These are phyloP conservation scores for Brachionus manjavacas DNA, from an alignment of 1,140 invertebrate species.

Conservation along the genomic window DNA sequence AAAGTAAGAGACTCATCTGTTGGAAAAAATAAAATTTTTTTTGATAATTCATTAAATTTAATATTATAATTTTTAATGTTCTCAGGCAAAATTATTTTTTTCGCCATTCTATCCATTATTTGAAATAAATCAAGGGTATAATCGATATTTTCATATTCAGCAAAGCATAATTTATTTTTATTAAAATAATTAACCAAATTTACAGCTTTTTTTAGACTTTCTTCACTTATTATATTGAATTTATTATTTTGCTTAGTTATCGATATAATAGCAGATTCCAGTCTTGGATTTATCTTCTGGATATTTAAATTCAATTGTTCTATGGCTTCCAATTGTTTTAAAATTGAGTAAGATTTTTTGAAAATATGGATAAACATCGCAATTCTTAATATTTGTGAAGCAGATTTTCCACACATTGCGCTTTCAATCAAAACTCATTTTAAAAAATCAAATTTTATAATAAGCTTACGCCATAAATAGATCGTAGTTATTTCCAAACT, in stretches of 20 bases:
- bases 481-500: not conserved
- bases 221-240: not conserved
- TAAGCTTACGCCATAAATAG: not conserved
- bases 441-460: not conserved
- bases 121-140: not conserved
- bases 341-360: not conserved
- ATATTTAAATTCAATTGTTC: not conserved
- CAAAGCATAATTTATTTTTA: not conserved
- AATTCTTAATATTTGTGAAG: not conserved
- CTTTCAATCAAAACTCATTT: not conserved
- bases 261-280: not conserved
- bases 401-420: not conserved
- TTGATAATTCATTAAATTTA: not conserved
- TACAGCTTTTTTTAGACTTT: not conserved
- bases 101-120: not conserved
- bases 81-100: not conserved
- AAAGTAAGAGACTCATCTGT: not conserved
- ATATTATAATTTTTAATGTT: not conserved
- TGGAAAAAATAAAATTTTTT: not conserved
- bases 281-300: not conserved
- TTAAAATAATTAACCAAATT: not conserved
- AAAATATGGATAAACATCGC: not conserved
- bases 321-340: not conserved
- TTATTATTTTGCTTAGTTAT: not conserved
- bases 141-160: not conserved